Percentiles rank a stretch among this genome's conserved stretches.
phyloP scores from a whole-genome alignment of 2,888 invertebrate genomes.

The Drosophila quinaria region DNA sequence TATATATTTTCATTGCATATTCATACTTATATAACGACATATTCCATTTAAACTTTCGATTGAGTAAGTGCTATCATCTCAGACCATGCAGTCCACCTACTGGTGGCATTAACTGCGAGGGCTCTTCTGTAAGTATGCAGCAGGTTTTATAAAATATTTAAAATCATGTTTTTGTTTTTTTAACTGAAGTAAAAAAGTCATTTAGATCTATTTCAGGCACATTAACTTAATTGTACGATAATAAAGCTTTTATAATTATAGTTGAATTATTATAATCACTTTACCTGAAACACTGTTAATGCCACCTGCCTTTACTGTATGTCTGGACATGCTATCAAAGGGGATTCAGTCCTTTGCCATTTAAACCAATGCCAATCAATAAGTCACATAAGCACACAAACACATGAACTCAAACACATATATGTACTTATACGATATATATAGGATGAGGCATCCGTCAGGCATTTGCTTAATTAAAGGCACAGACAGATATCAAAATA shows the following conservation, averaged over 20 bases:
- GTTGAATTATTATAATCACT: not conserved
- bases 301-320: slow-evolving; percentile 28
- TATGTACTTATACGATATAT: not conserved
- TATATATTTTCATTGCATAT: slow-evolving; percentile 12
- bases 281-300: slow-evolving; percentile 21
- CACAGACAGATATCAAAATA: slow-evolving; percentile 54
- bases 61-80: slow-evolving; percentile 17
- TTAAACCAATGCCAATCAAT: slow-evolving; percentile 73
- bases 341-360: slow-evolving; percentile 54
- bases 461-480: slow-evolving; percentile 80
- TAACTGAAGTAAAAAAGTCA: no score
- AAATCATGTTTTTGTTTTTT: no score
- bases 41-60: slow-evolving; percentile 51
- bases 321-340: slow-evolving; percentile 66
- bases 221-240: not conserved
- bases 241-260: not conserved
- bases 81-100: slow-evolving; percentile 3
- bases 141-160: not conserved
- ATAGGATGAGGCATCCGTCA: slow-evolving; percentile 31
- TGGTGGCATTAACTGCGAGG: slow-evolving; percentile 11
- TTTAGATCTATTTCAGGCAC: no score
- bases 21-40: slow-evolving; percentile 15
- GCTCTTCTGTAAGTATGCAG: not conserved
- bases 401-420: slow-evolving; percentile 9
- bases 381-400: slow-evolving; percentile 60